Conservation (phyloP, 1,140 invertebrate species). For the Bombus pascuorum region DNA sequence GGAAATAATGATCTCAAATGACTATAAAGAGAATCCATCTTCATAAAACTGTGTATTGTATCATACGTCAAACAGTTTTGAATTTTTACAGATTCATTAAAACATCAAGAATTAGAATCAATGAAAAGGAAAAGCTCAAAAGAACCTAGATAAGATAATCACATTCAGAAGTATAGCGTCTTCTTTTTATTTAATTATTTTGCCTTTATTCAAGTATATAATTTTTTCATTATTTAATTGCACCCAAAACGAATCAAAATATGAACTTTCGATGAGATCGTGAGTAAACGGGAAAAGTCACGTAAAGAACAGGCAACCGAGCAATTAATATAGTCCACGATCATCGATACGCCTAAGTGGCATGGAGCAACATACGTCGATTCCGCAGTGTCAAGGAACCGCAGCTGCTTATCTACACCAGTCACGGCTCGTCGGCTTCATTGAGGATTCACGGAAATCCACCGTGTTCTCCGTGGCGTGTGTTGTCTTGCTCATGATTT, state of each 20-base stretch:
- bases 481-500: conserved; percentile 55
- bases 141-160: too few relatives aligned
- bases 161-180: too few relatives aligned
- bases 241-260: not conserved
- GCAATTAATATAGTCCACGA: conserved; percentile 55
- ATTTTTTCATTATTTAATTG: not conserved
- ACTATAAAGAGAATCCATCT: not conserved
- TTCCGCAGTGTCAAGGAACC: conserved; percentile 56
- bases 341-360: conserved; percentile 16
- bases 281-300: not conserved
- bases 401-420: conserved; percentile 57
- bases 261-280: not conserved
- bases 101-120: too few relatives aligned
- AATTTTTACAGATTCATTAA: too few relatives aligned
- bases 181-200: too few relatives aligned
- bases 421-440: conserved; percentile 62
- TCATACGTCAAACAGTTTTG: too few relatives aligned
- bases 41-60: too few relatives aligned
- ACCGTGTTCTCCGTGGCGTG: conserved; percentile 20
- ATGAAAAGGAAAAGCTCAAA: not conserved
- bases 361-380: conserved; percentile 37
- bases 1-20: too few relatives aligned
- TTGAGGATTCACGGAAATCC: conserved; percentile 67
- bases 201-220: too few relatives aligned
- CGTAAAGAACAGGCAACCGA: not conserved